Base-by-base conservation (phyloP, 2,888 invertebrate species). In the Alitta virens region DNA sequence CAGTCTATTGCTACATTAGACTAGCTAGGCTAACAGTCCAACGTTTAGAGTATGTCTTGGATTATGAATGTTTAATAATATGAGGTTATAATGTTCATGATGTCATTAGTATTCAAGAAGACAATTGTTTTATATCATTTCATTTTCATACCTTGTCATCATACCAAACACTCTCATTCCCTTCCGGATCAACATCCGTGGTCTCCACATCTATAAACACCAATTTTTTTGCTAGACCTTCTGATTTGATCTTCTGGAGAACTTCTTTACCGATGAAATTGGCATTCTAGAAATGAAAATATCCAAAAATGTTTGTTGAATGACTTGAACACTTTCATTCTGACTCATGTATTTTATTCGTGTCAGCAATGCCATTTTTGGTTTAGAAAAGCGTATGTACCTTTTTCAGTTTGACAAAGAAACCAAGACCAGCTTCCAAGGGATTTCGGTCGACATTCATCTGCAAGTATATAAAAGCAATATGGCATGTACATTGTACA, bases 371-470 rank as follows among this genome's bases (percentile, higher is more conserved):
- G 16, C 16, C n/a, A n/a, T n/a, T n/a, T n/a, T n/a, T n/a, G n/a
- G 16, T 40, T 9, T 12, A 40, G 40, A 9, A 40, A 40, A 40
- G 9, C 9, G 9, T 40, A 40, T 16, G 46, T 60, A 76, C 77
- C 68, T 83, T 83, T 14, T 78, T 71, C 58, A 76, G 61, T 52
- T 76, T 74, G 21, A 83, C 72, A 63, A 82, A 80, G 40, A 67
- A 63, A 51, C 73, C 77, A 14, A 84, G 71, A n/a, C 83, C 83
- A 33, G 83, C 82, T 70, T 84, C 83, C 56, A 79, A 71, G 16
- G 83, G 83, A 67, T 83, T 82, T 16, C 76, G 78, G 69, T 84
- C 84, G 42, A 79, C 67, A 38, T 79, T 83, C 77, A 84, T 79
- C 76, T 84, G 67, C 33, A n/a, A n/a, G n/a, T n/a, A n/a, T n/a